A percentile compares a stretch with the other conserved stretches of the same genome.
These are phyloP conservation scores for Enteromius fasciolatus DNA, from an alignment of 2,797 vertebrate species.

Conservation along the genomic window DNA sequence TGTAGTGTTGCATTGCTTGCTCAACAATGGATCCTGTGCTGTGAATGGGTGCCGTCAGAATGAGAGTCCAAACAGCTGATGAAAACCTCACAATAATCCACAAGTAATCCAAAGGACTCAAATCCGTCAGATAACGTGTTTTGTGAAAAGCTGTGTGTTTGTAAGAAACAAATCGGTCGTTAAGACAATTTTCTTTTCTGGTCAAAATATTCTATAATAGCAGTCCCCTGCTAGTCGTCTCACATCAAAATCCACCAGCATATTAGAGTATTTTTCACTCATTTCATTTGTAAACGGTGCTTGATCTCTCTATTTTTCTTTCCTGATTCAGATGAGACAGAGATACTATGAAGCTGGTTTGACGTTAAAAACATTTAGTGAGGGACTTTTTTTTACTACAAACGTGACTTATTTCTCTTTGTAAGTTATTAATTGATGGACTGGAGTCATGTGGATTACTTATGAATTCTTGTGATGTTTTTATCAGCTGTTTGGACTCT, in stretches of 20 bases:
- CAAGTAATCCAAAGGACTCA: not conserved
- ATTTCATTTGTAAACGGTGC: not conserved
- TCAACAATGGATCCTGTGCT: not conserved
- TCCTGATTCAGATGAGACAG: not conserved
- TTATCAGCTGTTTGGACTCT: not conserved
- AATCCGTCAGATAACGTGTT: not conserved
- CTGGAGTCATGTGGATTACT: too few relatives aligned
- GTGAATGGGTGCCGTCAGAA: constrained; percentile 5
- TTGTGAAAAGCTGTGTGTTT: not conserved
- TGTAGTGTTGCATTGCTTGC: not conserved
- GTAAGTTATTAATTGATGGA: not conserved
- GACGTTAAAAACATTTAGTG: not conserved
- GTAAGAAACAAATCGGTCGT: not conserved
- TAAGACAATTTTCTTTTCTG: not conserved
- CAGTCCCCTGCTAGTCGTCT: not conserved
- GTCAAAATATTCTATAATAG: not conserved
- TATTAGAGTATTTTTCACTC: too few relatives aligned
- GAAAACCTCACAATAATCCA: not conserved
- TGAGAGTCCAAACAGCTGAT: not conserved
- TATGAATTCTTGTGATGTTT: not conserved
- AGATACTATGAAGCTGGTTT: not conserved
- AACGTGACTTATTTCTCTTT: not conserved
- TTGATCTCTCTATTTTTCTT: not conserved
- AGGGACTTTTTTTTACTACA: not conserved
- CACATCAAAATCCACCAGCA: too few relatives aligned